These are phyloP conservation scores for Podargus strigoides DNA, from an alignment of 2,797 vertebrate genomes.

Conservation along the genomic window DNA sequence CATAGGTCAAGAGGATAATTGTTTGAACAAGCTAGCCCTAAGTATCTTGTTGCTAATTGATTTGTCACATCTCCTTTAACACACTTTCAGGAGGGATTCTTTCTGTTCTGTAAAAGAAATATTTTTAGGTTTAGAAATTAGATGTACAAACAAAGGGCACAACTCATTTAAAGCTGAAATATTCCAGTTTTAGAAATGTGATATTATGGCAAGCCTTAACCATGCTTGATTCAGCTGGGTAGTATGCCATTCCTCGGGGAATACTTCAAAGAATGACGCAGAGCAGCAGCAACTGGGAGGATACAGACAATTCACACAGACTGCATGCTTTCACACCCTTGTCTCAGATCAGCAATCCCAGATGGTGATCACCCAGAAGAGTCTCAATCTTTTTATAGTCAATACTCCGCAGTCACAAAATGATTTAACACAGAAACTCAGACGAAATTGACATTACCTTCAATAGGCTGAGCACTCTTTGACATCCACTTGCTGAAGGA, in stretches of 20 bases:
- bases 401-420: constrained; percentile 12
- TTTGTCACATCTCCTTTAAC: constrained; percentile 23
- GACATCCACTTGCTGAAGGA: background rate
- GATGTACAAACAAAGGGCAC: background rate
- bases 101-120: constrained; percentile 18
- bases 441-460: constrained; percentile 10
- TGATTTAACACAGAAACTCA: background rate
- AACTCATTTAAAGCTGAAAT: constrained; percentile 44
- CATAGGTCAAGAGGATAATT: background rate
- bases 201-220: constrained; percentile 35
- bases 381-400: constrained; percentile 19
- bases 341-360: constrained; percentile 35
- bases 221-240: constrained; percentile 43
- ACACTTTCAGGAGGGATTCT: background rate
- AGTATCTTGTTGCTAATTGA: constrained; percentile 14
- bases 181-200: constrained; percentile 30
- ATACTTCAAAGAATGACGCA: constrained; percentile 63
- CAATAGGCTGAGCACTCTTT: background rate
- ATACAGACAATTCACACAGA: constrained; percentile 46
- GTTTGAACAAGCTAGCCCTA: background rate
- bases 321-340: constrained; percentile 26
- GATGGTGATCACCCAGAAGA: constrained; percentile 44
- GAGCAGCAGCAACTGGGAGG: constrained; percentile 41
- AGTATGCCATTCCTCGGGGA: constrained; percentile 38
- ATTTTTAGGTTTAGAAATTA: background rate